These are phyloP conservation scores for Sphaerolaimus hirsutus DNA, from an alignment of 2,888 invertebrate species.

Conservation along the genomic window DNA sequence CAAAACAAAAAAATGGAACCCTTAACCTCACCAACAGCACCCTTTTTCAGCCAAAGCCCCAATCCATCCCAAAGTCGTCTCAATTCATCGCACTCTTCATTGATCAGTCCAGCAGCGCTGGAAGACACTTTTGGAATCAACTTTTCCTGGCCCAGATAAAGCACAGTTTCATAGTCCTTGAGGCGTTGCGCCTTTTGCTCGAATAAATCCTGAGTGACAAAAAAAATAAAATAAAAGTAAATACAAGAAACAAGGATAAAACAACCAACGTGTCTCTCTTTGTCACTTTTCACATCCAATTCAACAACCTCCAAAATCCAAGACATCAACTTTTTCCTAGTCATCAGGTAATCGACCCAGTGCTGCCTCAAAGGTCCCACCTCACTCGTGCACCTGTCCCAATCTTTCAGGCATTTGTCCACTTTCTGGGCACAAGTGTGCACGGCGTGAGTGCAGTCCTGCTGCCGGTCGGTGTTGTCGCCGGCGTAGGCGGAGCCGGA, in stretches of 20 bases:
- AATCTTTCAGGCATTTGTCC: not conserved
- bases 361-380: not conserved
- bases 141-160: not conserved
- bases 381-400: not conserved
- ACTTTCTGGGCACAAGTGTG: not conserved
- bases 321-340: not conserved
- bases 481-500: not conserved
- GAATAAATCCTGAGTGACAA: not conserved
- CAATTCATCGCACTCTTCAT: not conserved
- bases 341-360: too few relatives aligned
- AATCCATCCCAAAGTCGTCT: not conserved
- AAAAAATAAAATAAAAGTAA: not conserved
- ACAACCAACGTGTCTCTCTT: not conserved
- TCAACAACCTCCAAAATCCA: not conserved
- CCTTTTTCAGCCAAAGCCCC: too few relatives aligned
- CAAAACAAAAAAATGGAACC: not conserved
- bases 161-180: not conserved
- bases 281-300: not conserved
- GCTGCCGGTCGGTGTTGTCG: not conserved
- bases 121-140: not conserved
- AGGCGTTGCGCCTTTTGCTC: slow-evolving; percentile 1
- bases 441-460: not conserved
- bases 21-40: too few relatives aligned
- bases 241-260: not conserved
- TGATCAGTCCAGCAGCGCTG: not conserved